These are phyloP conservation scores for Zaprionus africanus DNA, from an alignment of 1,140 invertebrate species.

Conservation along the genomic window DNA sequence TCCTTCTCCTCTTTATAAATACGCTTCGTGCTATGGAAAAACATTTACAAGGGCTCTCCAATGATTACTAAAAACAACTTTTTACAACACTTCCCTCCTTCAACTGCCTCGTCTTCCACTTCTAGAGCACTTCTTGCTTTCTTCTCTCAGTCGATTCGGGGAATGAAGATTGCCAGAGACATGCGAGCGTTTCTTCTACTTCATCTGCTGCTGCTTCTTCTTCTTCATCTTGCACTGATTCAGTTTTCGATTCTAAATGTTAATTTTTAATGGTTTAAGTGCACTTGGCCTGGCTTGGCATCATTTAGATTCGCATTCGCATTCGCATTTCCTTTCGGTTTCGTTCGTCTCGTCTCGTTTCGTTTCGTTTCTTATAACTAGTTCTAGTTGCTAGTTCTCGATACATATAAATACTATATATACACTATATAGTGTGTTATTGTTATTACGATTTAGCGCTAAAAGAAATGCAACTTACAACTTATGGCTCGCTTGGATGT, in stretches of 20 bases:
- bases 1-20: conserved; percentile 16
- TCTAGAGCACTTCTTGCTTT: conserved; percentile 6
- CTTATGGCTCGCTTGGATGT: conserved; percentile 72
- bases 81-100: conserved; percentile 55
- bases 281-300: conserved; percentile 48
- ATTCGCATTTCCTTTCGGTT: conserved; percentile 16
- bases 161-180: conserved; percentile 50
- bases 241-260: conserved; percentile 33
- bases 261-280: conserved; percentile 46
- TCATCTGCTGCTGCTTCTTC: neutral
- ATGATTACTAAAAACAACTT: conserved; percentile 74
- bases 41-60: conserved; percentile 61
- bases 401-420: conserved; percentile 10
- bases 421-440: neutral
- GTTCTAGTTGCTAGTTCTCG: conserved; percentile 40
- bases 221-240: conserved; percentile 12
- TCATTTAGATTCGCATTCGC: conserved; percentile 4
- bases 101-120: neutral
- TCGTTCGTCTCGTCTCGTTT: conserved; percentile 20
- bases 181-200: conserved; percentile 30
- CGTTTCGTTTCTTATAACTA: conserved; percentile 43
- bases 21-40: conserved; percentile 44
- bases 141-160: conserved; percentile 26
- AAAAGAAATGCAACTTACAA: conserved; percentile 68
- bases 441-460: conserved; percentile 26